phyloP scores from a whole-genome alignment of 1,140 invertebrate genomes.

The Cotesia typhae region DNA sequence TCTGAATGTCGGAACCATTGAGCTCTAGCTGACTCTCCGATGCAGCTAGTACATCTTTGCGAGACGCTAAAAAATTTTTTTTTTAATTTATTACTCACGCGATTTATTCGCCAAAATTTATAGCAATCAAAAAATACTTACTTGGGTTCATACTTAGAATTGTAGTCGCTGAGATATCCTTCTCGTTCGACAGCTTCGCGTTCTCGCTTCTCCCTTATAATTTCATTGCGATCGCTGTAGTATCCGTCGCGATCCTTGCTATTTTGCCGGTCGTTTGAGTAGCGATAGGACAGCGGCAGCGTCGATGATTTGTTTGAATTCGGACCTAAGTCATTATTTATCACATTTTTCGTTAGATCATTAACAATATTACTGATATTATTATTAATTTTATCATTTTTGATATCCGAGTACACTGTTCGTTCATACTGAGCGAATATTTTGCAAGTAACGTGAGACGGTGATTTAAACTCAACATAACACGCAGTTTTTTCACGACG shows the following conservation, averaged over 20 bases:
- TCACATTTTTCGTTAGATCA: slow-evolving; percentile 10
- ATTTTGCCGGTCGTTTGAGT: slow-evolving; percentile 68
- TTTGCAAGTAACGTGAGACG: slow-evolving; percentile 31
- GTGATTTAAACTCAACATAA: slow-evolving; percentile 33
- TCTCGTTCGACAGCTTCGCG: slow-evolving; percentile 72
- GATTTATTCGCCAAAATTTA: slow-evolving; percentile 5
- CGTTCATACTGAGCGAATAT: slow-evolving; percentile 28
- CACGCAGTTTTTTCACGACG: slow-evolving; percentile 24
- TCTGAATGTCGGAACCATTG: slow-evolving; percentile 89
- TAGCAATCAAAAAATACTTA: slow-evolving; percentile 22
- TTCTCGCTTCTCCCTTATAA: slow-evolving; percentile 75
- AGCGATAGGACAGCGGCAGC: slow-evolving; percentile 72
- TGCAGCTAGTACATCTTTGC: slow-evolving; percentile 81
- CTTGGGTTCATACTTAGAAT: slow-evolving; percentile 72
- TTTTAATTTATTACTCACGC: not conserved
- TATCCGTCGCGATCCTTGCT: slow-evolving; percentile 80
- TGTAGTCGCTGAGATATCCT: slow-evolving; percentile 87
- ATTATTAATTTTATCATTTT: slow-evolving; percentile 8
- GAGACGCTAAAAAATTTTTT: not conserved
- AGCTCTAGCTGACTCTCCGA: slow-evolving; percentile 82
- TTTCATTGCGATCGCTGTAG: slow-evolving; percentile 86
- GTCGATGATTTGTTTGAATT: slow-evolving; percentile 78
- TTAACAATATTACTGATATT: slow-evolving; percentile 15
- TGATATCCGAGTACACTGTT: slow-evolving; percentile 10
- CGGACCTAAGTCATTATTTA: slow-evolving; percentile 48